These are phyloP conservation scores for Stenichneumon culpator DNA, from an alignment of 2,888 invertebrate species.

Conservation along the genomic window DNA sequence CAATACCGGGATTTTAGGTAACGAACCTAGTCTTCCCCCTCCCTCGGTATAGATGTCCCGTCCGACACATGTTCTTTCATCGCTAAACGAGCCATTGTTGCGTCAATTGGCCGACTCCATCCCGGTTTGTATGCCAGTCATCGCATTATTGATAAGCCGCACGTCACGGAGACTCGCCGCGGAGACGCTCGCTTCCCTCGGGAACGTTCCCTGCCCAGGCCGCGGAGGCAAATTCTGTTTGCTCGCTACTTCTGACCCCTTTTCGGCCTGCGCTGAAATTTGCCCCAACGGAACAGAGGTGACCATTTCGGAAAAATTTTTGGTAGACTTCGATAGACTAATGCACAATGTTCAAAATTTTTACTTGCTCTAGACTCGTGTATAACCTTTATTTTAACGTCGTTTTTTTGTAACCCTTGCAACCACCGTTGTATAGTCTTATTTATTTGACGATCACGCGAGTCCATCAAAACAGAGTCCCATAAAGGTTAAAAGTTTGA, in stretches of 20 bases:
- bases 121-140: slow-evolving; percentile 44
- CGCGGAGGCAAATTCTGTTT: slow-evolving; percentile 71
- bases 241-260: slow-evolving; percentile 77
- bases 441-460: no score
- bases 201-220: slow-evolving; percentile 55
- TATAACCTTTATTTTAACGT: no score
- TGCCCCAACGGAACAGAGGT: no score
- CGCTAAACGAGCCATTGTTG: slow-evolving; percentile 81
- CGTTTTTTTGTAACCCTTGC: no score
- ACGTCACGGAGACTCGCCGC: slow-evolving; percentile 45
- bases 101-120: slow-evolving; percentile 63
- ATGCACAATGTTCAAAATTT: no score
- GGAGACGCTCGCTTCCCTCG: slow-evolving; percentile 66
- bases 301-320: no score
- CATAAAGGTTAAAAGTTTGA: no score
- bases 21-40: slow-evolving; percentile 19
- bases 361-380: no score
- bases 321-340: no score
- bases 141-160: slow-evolving; percentile 55
- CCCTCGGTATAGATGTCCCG: slow-evolving; percentile 58
- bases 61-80: slow-evolving; percentile 80
- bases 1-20: slow-evolving; percentile 45
- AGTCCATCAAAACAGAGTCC: no score
- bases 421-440: no score
- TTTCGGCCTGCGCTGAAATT: slow-evolving; percentile 60